Evolutionary conservation across 2,888 invertebrate species (phyloP), one percentile per base, ranked within the genome.

Genomic region (Tenthredo scrophulariae): DNA sequence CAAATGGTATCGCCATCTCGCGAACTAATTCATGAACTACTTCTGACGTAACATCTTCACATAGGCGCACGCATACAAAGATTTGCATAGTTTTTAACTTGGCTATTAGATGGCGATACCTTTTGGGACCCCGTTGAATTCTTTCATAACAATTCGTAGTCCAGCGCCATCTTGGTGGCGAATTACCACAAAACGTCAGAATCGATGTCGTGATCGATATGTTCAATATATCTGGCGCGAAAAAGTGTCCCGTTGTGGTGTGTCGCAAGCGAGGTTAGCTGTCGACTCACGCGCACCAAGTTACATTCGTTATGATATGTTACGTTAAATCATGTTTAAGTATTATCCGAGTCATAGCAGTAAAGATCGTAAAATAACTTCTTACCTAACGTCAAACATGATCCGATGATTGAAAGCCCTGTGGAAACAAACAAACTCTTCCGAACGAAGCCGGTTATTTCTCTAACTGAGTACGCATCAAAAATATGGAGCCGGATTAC

Each of bases 401-500:
- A 18, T 1, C 54, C 54, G 54, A n/a, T 54, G 54, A n/a, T 54
- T 26, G 13, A 62, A 22, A 62, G 26, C 26, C 13, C 26, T 62
- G 62, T 62, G 13, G 26, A 62, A 62, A 62, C 62, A 26, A 62
- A 54, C n/a, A 54, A 54, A 54, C n/a, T n/a, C n/a, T 54, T n/a
- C 18, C 54, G n/a, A 54, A 22, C 26, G 2, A 22, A 62, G 4
- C 62, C 26, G 13, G 62, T 13, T 22, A 9, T 5, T 62, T 13
- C 26, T 4, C 62, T 62, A 13, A 26, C 62, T 26, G 26, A n/a
- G n/a, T n/a, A n/a, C 10, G 10, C 26, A 26, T 13, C 9, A 18
- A 70, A 15, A 43, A 74, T n/a, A 74, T 43, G 72, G 43, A 43
- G n/a, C 50, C 4, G 4, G 77, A 54, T 54, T 77, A 77, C 54